Conservation (phyloP, 2,113 vertebrate species). For the Gorilla gorilla region DNA sequence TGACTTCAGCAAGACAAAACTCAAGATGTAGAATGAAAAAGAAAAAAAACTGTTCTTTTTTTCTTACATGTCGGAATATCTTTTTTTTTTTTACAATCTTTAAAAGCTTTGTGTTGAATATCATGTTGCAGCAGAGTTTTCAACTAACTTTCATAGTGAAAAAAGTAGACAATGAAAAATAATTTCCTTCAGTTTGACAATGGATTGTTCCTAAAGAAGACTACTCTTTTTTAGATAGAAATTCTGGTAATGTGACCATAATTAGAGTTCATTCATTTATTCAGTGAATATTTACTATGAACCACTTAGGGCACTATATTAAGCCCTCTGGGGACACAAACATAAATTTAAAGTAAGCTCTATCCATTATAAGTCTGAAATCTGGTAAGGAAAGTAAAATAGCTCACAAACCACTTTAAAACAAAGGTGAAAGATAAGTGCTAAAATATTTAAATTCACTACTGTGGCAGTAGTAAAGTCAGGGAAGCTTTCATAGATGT, state of each 20-base stretch:
- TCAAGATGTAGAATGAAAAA: background rate
- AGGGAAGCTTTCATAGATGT: background rate
- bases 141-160: background rate
- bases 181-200: background rate
- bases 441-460: slow-evolving; percentile 14
- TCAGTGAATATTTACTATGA: background rate
- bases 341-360: background rate
- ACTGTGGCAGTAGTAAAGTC: background rate
- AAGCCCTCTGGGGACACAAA: background rate
- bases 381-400: background rate
- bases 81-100: background rate
- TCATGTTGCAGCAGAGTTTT: background rate
- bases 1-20: background rate
- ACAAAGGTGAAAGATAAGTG: background rate
- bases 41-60: background rate
- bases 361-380: background rate
- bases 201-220: background rate
- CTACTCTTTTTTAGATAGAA: background rate
- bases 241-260: background rate
- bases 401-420: background rate
- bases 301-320: background rate
- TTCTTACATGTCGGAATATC: background rate
- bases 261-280: background rate
- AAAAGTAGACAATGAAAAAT: slow-evolving; percentile 19
- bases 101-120: background rate